Evolutionary conservation across 2,888 invertebrate genomes (phyloP), one percentile per base, ranked within the genome.

Genomic region (Gari tellinella): DNA sequence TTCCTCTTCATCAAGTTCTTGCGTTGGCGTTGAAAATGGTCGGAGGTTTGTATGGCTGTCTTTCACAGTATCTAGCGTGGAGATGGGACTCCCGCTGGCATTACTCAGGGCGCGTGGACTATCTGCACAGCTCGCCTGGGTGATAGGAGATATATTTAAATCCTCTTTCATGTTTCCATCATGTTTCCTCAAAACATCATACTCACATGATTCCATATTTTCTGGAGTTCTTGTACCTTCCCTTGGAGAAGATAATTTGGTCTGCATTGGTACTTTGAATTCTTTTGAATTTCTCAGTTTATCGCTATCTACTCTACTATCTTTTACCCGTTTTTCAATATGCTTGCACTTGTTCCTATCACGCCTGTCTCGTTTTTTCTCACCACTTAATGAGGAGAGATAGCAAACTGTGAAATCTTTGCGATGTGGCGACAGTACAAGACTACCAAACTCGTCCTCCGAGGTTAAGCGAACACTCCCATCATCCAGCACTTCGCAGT

Each of bases 401-500:
- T 86, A 88, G 53, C 88, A 88, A 7, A 90, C 83, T 4, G 88
- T 90, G 68, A 89, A 88, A 58, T 89, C 89, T 58, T 83, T 82
- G 0, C 80, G 72, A 61, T 89, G 89, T n/a, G 88, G 78, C 14
- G 89, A 88, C 10, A 90, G 76, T 15, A 86, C 79, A 7, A 90
- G 21, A 63, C 86, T 87, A 12, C 88, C 89, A 73, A 81, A 89
- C 49, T 89, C 89, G 72, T 89, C 88, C 43, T 64, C 61, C 7
- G 89, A 88, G 41, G 83, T 84, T 7, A 88, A 73, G 17, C 85
- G 63, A 1, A 86, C 64, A 63, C 88, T 84, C 15, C 89, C 88
- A 78, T 89, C 88, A n/a, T 80, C 80, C 5, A 85, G 63, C 12
- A 83, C 60, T 23, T 86, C 87, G 60, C 76, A 69, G 38, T 82